Base-by-base conservation (phyloP, 2,888 invertebrate genomes). In the Nomada flava region DNA sequence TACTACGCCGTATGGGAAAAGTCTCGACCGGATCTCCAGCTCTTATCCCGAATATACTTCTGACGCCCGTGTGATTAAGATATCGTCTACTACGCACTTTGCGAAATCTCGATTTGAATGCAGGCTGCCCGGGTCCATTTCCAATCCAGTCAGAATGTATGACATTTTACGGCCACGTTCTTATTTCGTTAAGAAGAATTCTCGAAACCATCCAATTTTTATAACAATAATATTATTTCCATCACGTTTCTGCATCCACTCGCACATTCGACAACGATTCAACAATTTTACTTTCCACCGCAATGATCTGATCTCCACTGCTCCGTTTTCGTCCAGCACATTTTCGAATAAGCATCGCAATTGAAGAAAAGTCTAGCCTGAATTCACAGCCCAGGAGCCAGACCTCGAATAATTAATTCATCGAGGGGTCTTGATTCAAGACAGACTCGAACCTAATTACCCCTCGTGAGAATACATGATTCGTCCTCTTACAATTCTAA, bases 31-130 rank as follows among this genome's bases (percentile, higher is more conserved):
- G 53, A 60, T 63, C 57, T 59, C 69, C 60, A 55, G 42, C 36
- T 57, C 15, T 73, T 76, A 80, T 67, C 64, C 64, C 52, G 65
- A 65, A 65, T 67, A 65, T 67, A 57, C 57, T 64, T 67, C 70
- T 57, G 80, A 83, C 72, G 68, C 64, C 23, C 72, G 59, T 42
- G 77, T 73, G 77, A 83, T 86, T 81, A 72, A 78, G 78, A 78
- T 73, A 82, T 63, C 67, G 74, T 36, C 11, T 11, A 50, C 36
- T 62, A 71, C 76, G 83, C 71, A 81, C 53, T 82, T 75, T 26
- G 72, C 63, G 62, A 73, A 84, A 81, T 86, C 70, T 59, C 77
- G 70, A 80, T 75, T 76, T 62, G 52, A 73, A 57, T 71, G 81
- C 74, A n/a, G 63, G 62, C 18, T 29, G 18, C 9, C 64, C 29